Evolutionary conservation across 2,113 vertebrate genomes (phyloP).

Genomic region (Myxocyprinus asiaticus): DNA sequence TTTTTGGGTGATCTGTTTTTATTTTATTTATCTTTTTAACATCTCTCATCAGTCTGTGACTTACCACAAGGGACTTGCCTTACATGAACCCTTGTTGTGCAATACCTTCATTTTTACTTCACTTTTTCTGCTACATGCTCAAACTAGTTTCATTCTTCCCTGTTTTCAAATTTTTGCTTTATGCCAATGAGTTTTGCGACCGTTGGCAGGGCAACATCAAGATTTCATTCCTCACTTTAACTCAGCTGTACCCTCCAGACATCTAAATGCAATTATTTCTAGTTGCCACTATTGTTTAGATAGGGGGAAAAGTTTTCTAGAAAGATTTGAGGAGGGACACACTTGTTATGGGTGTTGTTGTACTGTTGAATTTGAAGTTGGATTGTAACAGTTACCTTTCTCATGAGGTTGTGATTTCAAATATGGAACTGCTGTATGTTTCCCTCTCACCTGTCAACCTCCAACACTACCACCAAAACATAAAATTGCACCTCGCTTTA

Average conservation of each 20-base stretch:
- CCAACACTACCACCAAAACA: too few species aligned
- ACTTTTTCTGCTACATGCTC: conserved; percentile 7
- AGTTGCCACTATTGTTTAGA: conserved; percentile 5
- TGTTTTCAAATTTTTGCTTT: not conserved
- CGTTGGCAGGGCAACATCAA: not conserved
- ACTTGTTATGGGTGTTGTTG: too few species aligned
- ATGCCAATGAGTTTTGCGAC: not conserved
- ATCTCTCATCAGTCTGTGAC: not conserved
- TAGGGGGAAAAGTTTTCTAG: not conserved
- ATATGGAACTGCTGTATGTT: too few species aligned
- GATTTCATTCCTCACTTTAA: conserved; percentile 36
- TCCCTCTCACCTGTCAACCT: too few species aligned
- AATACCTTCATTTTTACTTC: conserved; percentile 2
- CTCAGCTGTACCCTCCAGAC: conserved; percentile 16
- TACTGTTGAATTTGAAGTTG: too few species aligned
- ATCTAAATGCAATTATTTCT: conserved; percentile 14
- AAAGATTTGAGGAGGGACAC: too few species aligned
- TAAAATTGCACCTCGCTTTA: too few species aligned
- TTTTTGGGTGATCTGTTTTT: too few species aligned
- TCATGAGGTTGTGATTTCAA: too few species aligned
- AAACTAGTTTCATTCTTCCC: conserved; percentile 16
- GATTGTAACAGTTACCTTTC: too few species aligned
- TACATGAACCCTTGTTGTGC: conserved; percentile 24
- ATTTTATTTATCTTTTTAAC: not conserved
- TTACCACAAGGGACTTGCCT: conserved; percentile 1